Base-by-base conservation (phyloP, 2,888 invertebrate genomes). In the Colostygia pectinataria region DNA sequence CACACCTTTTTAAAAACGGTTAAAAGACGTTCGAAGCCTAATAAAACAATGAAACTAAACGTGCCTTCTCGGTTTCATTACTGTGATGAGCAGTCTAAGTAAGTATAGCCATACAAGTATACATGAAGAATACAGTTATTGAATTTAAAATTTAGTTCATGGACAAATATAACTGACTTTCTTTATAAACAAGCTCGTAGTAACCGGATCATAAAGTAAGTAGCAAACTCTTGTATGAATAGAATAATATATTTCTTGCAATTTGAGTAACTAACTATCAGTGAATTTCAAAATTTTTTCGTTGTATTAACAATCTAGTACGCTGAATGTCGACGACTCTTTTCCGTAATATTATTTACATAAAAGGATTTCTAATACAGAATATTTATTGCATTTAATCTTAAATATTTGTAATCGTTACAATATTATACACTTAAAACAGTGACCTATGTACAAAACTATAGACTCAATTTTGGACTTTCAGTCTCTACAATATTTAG, bases 401-500 rank as follows among this genome's bases (percentile, higher is more conserved):
- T 84, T 88, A 86, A 77, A 83, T 85, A 86, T 76, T 80, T 71
- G 67, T 78, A 81, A 85, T 76, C 64, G 78, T 82, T 86, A 85
- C 73, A 79, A 68, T 83, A 80, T 83, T 72, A 72, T 77, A 76
- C 86, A 85, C 77, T 88, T 89, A 87, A 85, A 89, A 88, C 85
- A 82, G 84, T 81, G 85, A 84, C 71, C 68, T 84, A 83, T 90
- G 79, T 90, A 90, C 89, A 90, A 88, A 87, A 88, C 83, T 87
- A 87, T 87, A 89, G 86, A 88, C 86, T 89, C 87, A 83, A 87
- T 84, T 86, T 83, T 84, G 86, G 88, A 89, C 88, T 89, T 88
- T 88, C 88, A 89, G 88, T 89, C 89, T 89, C 87, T 87, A 88
- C 79, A 80, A 77, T 84, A 77, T 80, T 77, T 76, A 82, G 65